Percentiles rank a stretch among this genome's conserved stretches.
phyloP scores from a whole-genome alignment of 1,140 invertebrate species.

The Drosophila littoralis region DNA sequence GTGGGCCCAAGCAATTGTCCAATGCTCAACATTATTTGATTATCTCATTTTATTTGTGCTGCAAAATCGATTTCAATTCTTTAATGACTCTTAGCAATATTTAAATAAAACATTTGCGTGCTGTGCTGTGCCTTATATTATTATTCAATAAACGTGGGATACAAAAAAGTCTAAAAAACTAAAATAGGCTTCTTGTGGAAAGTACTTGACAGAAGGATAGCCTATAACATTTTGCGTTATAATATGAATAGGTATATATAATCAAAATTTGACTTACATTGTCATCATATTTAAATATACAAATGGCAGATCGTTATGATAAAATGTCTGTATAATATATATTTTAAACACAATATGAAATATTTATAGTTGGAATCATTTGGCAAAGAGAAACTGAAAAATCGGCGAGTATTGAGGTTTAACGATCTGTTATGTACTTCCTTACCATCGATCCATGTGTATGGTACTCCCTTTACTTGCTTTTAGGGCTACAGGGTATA shows the following conservation, averaged over 20 bases:
- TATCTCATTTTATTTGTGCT: slow-evolving; percentile 54
- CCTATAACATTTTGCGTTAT: background rate
- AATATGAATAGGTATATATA: too few species aligned
- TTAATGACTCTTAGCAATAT: slow-evolving; percentile 39
- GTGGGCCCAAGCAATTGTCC: slow-evolving; percentile 31
- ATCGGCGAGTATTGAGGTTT: too few species aligned
- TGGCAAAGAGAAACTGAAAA: too few species aligned
- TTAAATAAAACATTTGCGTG: slow-evolving; percentile 16
- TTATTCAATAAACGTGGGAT: slow-evolving; percentile 39
- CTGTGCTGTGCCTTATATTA: slow-evolving; percentile 34
- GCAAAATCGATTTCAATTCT: slow-evolving; percentile 61
- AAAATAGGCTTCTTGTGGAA: background rate
- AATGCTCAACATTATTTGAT: slow-evolving; percentile 49
- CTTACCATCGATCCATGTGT: background rate
- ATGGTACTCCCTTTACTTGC: background rate
- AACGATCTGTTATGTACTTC: too few species aligned
- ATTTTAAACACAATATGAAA: too few species aligned
- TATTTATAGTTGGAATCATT: too few species aligned
- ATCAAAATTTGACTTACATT: too few species aligned
- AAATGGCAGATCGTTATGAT: too few species aligned
- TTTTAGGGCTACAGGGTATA: background rate
- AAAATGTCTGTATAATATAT: too few species aligned
- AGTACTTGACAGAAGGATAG: background rate
- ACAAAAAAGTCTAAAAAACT: slow-evolving; percentile 6
- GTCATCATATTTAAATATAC: too few species aligned